Percentiles rank a stretch among this genome's conserved stretches.
Evolutionary conservation across 2,797 vertebrate species (phyloP).

Genomic region (Syncerus caffer): DNA sequence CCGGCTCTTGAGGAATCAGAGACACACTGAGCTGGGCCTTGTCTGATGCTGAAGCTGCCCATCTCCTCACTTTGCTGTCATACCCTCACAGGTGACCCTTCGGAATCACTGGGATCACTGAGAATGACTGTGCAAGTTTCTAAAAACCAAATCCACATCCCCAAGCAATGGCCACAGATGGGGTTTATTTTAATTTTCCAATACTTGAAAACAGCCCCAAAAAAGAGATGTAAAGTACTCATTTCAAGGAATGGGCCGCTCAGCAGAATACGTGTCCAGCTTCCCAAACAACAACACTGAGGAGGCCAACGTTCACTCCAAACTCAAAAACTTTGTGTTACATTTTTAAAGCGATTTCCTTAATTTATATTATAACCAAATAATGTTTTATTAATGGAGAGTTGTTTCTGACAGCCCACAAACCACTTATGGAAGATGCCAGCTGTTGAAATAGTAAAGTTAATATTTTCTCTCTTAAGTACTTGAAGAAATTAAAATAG

Average conservation of each 20-base stretch:
- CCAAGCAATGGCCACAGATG: not conserved
- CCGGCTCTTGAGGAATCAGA: not conserved
- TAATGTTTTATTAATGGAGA: not conserved
- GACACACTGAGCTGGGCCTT: not conserved
- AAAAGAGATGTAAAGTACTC: not conserved
- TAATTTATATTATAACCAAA: not conserved
- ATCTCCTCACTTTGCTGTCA: not conserved
- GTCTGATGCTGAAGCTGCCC: not conserved
- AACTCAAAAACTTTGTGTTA: not conserved
- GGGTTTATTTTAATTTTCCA: not conserved
- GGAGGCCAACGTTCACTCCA: not conserved
- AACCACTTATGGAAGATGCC: not conserved
- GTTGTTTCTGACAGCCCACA: not conserved
- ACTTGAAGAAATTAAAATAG: constrained; percentile 3
- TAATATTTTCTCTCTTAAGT: not conserved
- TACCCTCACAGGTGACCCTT: not conserved
- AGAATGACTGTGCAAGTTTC: not conserved
- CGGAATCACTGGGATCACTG: not conserved
- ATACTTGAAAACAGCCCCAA: not conserved
- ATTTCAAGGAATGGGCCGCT: not conserved
- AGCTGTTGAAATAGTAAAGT: not conserved
- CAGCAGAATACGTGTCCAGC: not conserved
- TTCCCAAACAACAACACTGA: not conserved
- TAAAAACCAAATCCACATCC: not conserved
- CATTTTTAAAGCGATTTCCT: not conserved